phyloP scores from a whole-genome alignment of 2,888 invertebrate species.

The Caradrina clavipalpis region DNA sequence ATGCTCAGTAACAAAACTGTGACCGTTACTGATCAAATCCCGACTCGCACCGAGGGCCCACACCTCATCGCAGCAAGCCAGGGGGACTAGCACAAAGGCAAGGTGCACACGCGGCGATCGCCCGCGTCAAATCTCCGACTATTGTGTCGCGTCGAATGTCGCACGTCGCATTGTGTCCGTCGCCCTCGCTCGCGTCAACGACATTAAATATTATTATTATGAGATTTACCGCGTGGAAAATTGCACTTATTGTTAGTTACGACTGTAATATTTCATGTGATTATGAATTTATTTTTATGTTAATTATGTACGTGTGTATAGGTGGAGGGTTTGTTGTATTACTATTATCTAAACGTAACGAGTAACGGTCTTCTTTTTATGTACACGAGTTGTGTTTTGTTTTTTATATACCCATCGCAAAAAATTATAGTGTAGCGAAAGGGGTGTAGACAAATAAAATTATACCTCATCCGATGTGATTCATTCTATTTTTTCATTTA shows the following conservation, averaged over 20 bases:
- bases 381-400: constrained; percentile 2
- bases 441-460: constrained; percentile 15
- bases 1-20: constrained; percentile 48
- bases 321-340: constrained; percentile 68
- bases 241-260: constrained; percentile 87
- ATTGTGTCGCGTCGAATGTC: constrained; percentile 62
- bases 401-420: constrained; percentile 14
- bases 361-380: constrained; percentile 54
- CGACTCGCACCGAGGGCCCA: constrained; percentile 64
- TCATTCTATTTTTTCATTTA: neutral
- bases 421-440: constrained; percentile 25
- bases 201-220: constrained; percentile 88
- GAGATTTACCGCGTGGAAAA: constrained; percentile 90
- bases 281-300: constrained; percentile 90
- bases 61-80: constrained; percentile 69
- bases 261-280: constrained; percentile 85
- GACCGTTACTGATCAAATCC: constrained; percentile 67
- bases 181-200: constrained; percentile 72
- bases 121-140: constrained; percentile 80
- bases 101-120: constrained; percentile 83
- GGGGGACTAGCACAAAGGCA: constrained; percentile 75
- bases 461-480: constrained; percentile 12
- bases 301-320: constrained; percentile 80
- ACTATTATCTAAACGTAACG: constrained; percentile 54
- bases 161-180: constrained; percentile 59